phyloP scores from a whole-genome alignment of 2,888 invertebrate genomes.

The Scaeva pyrastri region DNA sequence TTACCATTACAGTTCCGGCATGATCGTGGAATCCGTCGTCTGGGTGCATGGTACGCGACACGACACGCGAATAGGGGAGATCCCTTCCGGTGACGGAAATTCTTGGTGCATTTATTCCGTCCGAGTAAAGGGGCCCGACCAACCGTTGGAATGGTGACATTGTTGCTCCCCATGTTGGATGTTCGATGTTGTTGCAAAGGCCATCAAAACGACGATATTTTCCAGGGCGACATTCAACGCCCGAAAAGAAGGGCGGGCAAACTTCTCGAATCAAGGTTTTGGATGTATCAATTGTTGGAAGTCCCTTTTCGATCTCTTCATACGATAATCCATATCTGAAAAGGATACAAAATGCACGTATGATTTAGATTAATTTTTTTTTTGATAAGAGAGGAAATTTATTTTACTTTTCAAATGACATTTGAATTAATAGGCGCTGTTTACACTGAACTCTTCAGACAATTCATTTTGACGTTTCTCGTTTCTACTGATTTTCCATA shows the following conservation, averaged over 20 bases:
- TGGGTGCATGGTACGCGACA: constrained; percentile 95
- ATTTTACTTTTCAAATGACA: too few species aligned
- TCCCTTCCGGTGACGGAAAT: constrained; percentile 91
- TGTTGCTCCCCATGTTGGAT: constrained; percentile 95
- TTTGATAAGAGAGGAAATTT: too few species aligned
- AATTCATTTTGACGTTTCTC: too few species aligned
- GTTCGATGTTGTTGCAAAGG: constrained; percentile 93
- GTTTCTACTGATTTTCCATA: too few species aligned
- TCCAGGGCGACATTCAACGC: constrained; percentile 94
- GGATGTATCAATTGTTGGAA: constrained; percentile 94
- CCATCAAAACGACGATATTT: constrained; percentile 95
- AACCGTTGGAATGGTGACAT: constrained; percentile 93
- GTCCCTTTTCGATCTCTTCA: constrained; percentile 94
- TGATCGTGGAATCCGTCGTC: constrained; percentile 97
- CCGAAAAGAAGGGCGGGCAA: constrained; percentile 94
- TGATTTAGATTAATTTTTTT: too few species aligned
- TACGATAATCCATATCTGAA: constrained; percentile 92
- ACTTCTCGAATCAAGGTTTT: constrained; percentile 93
- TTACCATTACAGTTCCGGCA: constrained; percentile 95
- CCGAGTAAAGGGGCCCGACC: constrained; percentile 91
- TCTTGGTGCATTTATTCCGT: constrained; percentile 93
- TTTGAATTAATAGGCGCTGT: too few species aligned
- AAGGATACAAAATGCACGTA: constrained; percentile 57
- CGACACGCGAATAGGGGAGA: constrained; percentile 92
- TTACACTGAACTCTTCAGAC: too few species aligned